Percentiles rank a stretch among this genome's conserved stretches.
These are phyloP conservation scores for Diabrotica balteata DNA, from an alignment of 2,888 invertebrate genomes.

Conservation along the genomic window DNA sequence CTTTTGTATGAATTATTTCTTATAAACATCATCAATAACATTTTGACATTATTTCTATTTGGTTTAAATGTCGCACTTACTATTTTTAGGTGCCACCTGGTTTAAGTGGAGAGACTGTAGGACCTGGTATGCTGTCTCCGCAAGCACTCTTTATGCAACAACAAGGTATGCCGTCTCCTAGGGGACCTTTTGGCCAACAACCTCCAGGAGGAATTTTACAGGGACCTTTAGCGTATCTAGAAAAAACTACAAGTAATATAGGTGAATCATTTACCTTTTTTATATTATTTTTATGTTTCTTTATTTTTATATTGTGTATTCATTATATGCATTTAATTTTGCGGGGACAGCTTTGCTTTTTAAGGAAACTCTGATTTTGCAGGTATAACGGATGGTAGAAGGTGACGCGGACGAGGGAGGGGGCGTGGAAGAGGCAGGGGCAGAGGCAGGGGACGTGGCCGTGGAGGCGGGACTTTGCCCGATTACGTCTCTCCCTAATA, in stretches of 20 bases:
- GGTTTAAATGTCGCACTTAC: neutral
- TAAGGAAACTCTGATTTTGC: slow-evolving; percentile 49
- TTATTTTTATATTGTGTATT: too few relatives aligned
- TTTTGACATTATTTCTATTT: too few relatives aligned
- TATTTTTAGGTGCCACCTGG: slow-evolving; percentile 55
- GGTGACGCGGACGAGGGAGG: slow-evolving; percentile 89
- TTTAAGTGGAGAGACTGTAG: slow-evolving; percentile 52
- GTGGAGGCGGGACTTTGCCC: slow-evolving; percentile 58
- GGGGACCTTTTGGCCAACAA: slow-evolving; percentile 63
- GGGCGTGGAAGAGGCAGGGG: slow-evolving; percentile 77
- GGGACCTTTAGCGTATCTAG: slow-evolving; percentile 85
- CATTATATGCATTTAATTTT: too few relatives aligned
- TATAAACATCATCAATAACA: too few relatives aligned
- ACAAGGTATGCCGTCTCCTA: slow-evolving; percentile 65
- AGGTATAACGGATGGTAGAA: slow-evolving; percentile 82
- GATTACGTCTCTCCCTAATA: slow-evolving; percentile 59
- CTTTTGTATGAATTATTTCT: too few relatives aligned
- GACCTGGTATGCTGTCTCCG: slow-evolving; percentile 58
- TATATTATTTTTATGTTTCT: neutral
- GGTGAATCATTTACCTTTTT: slow-evolving; percentile 58
- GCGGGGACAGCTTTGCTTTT: slow-evolving; percentile 31
- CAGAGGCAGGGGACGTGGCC: slow-evolving; percentile 80
- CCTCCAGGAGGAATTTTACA: slow-evolving; percentile 69
- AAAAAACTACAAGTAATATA: slow-evolving; percentile 91
- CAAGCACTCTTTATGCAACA: slow-evolving; percentile 68